Conservation (phyloP, 2,797 vertebrate genomes). For the Melanotaenia trifasciata region DNA sequence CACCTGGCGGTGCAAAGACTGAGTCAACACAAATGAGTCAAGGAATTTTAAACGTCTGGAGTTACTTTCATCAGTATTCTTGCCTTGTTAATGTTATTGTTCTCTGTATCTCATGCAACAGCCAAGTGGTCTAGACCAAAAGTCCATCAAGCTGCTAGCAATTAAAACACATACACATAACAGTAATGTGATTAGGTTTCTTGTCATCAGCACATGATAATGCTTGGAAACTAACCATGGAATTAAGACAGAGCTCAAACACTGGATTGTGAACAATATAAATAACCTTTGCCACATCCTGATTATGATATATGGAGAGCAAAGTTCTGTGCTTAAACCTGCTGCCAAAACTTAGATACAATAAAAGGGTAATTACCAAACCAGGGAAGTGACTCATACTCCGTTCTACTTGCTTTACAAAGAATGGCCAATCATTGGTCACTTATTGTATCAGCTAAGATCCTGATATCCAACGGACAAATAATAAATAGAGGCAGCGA, state of each 20-base stretch:
- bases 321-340: conserved; percentile 54
- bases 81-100: conserved; percentile 48
- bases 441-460: conserved; percentile 59
- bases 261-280: conserved; percentile 66
- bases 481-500: conserved; percentile 60
- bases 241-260: conserved; percentile 59
- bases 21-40: conserved; percentile 39
- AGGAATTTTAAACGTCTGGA: conserved; percentile 39
- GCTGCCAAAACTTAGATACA: conserved; percentile 61
- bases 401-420: conserved; percentile 46
- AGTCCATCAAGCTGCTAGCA: conserved; percentile 17
- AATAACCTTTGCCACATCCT: conserved; percentile 72
- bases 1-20: conserved; percentile 33
- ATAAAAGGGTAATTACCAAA: conserved; percentile 65
- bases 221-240: conserved; percentile 45
- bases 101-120: conserved; percentile 46
- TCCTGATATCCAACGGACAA: conserved; percentile 52
- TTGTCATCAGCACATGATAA: conserved; percentile 45
- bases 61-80: conserved; percentile 33
- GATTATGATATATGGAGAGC: conserved; percentile 76
- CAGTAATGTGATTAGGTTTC: conserved; percentile 43
- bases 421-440: conserved; percentile 51
- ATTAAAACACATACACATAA: conserved; percentile 52
- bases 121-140: conserved; percentile 35
- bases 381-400: conserved; percentile 61